These are phyloP conservation scores for Taurulus bubalis DNA, from an alignment of 2,113 vertebrate species.

Conservation along the genomic window DNA sequence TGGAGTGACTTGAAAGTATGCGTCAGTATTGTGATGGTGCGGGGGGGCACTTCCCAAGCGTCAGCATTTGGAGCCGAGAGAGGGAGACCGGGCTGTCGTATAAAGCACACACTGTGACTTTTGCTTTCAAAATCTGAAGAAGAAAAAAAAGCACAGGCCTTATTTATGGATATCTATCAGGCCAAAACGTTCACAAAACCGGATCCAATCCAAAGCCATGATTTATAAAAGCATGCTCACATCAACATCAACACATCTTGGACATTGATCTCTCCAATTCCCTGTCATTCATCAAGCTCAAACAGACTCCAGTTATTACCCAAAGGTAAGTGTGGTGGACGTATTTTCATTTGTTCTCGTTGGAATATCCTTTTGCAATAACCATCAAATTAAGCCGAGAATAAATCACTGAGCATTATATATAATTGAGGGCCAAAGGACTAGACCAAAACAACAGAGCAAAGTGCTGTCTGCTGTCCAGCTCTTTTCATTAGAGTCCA, in stretches of 20 bases:
- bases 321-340: not conserved
- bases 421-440: constrained; percentile 19
- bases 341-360: constrained; percentile 10
- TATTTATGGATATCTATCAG: constrained; percentile 16
- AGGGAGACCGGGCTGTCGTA: not conserved
- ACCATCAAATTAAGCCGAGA: constrained; percentile 17
- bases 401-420: constrained; percentile 26
- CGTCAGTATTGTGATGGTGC: not conserved
- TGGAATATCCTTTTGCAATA: constrained; percentile 13
- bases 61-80: not conserved
- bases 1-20: not conserved
- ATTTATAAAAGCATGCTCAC: not conserved
- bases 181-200: constrained; percentile 1
- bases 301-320: constrained; percentile 8
- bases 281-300: constrained; percentile 12
- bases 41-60: too few species aligned
- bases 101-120: constrained; percentile 24
- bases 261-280: not conserved
- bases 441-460: constrained; percentile 34
- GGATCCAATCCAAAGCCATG: constrained; percentile 1
- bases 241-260: constrained; percentile 22
- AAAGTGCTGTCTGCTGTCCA: constrained; percentile 35
- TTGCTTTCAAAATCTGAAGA: constrained; percentile 24
- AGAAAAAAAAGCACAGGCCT: not conserved
- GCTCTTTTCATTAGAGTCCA: constrained; percentile 38